phyloP scores from a whole-genome alignment of 2,113 vertebrate species.

The Psittacus erithacus region DNA sequence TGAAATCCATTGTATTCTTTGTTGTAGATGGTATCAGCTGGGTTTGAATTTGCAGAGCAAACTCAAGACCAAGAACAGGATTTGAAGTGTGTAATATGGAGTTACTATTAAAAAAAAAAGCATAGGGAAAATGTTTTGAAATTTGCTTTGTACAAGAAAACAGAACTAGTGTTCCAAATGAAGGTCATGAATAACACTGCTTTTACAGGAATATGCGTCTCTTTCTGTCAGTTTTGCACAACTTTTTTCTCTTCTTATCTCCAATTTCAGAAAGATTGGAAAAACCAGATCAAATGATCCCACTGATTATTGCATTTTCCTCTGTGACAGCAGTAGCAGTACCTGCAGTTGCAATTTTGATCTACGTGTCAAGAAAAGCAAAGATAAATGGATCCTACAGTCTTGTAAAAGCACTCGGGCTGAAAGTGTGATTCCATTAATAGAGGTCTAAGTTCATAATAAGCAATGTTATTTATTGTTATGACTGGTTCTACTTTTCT shows the following conservation, averaged over 20 bases:
- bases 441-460: background rate
- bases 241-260: slow-evolving; percentile 7
- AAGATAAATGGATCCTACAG: slow-evolving; percentile 80
- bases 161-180: background rate
- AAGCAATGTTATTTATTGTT: slow-evolving; percentile 41
- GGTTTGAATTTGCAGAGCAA: background rate
- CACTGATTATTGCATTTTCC: slow-evolving; percentile 64
- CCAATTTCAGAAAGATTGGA: slow-evolving; percentile 65
- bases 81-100: background rate
- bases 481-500: background rate
- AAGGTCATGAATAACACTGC: background rate
- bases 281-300: slow-evolving; percentile 37
- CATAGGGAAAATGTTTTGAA: background rate
- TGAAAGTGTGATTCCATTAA: slow-evolving; percentile 63
- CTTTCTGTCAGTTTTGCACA: background rate
- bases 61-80: background rate
- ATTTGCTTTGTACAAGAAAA: background rate
- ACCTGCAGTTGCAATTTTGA: slow-evolving; percentile 63
- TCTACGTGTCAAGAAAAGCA: slow-evolving; percentile 74
- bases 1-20: background rate
- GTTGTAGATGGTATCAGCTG: background rate
- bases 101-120: background rate
- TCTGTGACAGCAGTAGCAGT: slow-evolving; percentile 55
- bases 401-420: slow-evolving; percentile 72
- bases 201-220: background rate